Evolutionary conservation across 2,797 vertebrate species (phyloP), one percentile per base, ranked within the genome.

Genomic region (Chelidonichthys spinosus): DNA sequence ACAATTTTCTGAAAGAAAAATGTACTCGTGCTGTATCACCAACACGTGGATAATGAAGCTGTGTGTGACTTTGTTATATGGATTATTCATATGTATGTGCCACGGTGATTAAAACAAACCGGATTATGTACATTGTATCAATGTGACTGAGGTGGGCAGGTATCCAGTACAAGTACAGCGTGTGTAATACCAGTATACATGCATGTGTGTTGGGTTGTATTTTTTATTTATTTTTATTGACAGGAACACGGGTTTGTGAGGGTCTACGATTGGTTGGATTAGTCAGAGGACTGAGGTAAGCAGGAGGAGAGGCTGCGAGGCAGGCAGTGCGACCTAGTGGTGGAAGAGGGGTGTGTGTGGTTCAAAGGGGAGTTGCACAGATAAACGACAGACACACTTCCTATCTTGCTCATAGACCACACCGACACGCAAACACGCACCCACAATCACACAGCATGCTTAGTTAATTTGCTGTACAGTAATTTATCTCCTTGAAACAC

Each of bases 271-370:
- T 94, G 92, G 91, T 64, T 73, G 82, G 61, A 55, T 71, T 42
- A 52, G 64, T 72, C 39, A 61, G 68, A 17, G 46, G 33, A 63
- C 55, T 76, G 71, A 73, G 81, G 85, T 77, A 86, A 72, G 25
- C 77, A 76, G 64, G 69, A 82, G 76, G 52, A 68, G 63, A 88
- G 67, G 82, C 88, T 69, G 71, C 7, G 89, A 92, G 82, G 90
- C 85, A 89, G 81, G 93, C 94, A 95, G 90, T 95, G 94, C 93
- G 37, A 91, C 94, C 94, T 95, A 94, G 92, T 93, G 94, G 93
- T 78, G 50, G 75, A 79, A 92, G 81, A 92, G 72, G 66, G 76
- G 67, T 73, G 76, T 79, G 89, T 69, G 76, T 82, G 82, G 81
- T 59, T 69, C 44, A 75, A 68, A 79, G 72, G 44, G 58, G 65